Conservation (phyloP, 1,140 invertebrate species). For the Doryteuthis pealeii region DNA sequence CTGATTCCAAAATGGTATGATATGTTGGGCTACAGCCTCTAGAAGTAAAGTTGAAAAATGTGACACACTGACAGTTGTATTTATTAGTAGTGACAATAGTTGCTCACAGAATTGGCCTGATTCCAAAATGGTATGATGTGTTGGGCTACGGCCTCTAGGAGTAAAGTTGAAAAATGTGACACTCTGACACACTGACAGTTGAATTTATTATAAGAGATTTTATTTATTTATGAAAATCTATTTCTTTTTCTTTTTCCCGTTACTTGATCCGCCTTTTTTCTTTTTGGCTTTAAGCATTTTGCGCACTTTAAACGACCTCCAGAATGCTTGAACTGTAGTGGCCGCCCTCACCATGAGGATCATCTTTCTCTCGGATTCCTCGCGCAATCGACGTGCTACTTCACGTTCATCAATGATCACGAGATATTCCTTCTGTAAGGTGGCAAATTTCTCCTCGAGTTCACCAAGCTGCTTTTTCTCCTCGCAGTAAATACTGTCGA, state of each 20-base stretch:
- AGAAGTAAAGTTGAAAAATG: too few relatives aligned
- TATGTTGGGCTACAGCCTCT: too few relatives aligned
- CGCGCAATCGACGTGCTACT: slow-evolving; percentile 49
- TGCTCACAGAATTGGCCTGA: too few relatives aligned
- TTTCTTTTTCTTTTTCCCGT: slow-evolving; percentile 43
- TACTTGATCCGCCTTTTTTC: slow-evolving; percentile 46
- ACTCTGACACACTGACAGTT: too few relatives aligned
- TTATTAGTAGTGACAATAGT: too few relatives aligned
- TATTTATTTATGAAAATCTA: slow-evolving; percentile 8
- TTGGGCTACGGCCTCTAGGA: too few relatives aligned
- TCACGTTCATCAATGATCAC: slow-evolving; percentile 54
- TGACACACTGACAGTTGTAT: too few relatives aligned
- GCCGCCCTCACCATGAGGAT: slow-evolving; percentile 53
- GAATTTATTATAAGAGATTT: too few relatives aligned
- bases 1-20: too few relatives aligned
- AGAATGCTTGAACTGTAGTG: slow-evolving; percentile 59
- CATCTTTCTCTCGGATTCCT: slow-evolving; percentile 54
- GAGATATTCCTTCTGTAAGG: slow-evolving; percentile 55
- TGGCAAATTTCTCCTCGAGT: slow-evolving; percentile 58
- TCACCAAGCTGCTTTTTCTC: slow-evolving; percentile 60
- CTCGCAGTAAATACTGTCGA: slow-evolving; percentile 55
- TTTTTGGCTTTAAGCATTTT: slow-evolving; percentile 56
- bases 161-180: too few relatives aligned
- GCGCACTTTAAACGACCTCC: slow-evolving; percentile 59
- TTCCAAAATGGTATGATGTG: too few relatives aligned